Percentiles rank a stretch among this genome's conserved stretches.
These are phyloP conservation scores for Elephantulus edwardii DNA, from an alignment of 2,113 vertebrate species.

Conservation along the genomic window DNA sequence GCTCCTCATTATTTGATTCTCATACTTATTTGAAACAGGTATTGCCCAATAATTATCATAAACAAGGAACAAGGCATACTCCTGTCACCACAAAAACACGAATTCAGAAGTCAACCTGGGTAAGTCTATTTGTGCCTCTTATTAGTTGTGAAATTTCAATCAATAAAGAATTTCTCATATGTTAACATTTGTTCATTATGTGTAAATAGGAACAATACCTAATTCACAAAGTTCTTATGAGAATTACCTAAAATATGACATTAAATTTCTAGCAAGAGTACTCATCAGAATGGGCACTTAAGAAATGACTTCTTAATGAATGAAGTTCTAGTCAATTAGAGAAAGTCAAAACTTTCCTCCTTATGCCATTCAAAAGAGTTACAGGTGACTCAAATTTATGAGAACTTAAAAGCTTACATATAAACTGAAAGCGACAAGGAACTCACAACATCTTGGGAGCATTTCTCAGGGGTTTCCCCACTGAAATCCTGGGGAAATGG, in stretches of 20 bases:
- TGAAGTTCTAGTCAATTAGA: neutral
- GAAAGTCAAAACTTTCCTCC: conserved; percentile 1
- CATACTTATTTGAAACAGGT: neutral
- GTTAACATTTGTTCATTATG: neutral
- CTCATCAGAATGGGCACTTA: neutral
- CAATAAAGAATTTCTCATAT: conserved; percentile 8
- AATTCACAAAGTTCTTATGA: neutral
- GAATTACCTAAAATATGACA: neutral
- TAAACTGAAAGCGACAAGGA: neutral
- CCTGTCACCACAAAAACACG: neutral
- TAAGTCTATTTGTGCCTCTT: neutral
- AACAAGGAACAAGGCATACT: neutral
- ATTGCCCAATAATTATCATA: neutral
- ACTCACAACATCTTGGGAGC: neutral
- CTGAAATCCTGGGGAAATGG: neutral
- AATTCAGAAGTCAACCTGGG: neutral
- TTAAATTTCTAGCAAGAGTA: neutral
- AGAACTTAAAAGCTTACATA: neutral
- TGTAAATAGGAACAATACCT: neutral
- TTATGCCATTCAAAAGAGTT: neutral
- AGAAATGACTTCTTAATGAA: conserved; percentile 18
- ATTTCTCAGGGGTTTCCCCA: neutral
- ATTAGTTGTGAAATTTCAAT: neutral
- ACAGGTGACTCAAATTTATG: neutral
- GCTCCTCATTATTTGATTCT: neutral